Evolutionary conservation across 2,888 invertebrate species (phyloP).

Genomic region (Pecten maximus): DNA sequence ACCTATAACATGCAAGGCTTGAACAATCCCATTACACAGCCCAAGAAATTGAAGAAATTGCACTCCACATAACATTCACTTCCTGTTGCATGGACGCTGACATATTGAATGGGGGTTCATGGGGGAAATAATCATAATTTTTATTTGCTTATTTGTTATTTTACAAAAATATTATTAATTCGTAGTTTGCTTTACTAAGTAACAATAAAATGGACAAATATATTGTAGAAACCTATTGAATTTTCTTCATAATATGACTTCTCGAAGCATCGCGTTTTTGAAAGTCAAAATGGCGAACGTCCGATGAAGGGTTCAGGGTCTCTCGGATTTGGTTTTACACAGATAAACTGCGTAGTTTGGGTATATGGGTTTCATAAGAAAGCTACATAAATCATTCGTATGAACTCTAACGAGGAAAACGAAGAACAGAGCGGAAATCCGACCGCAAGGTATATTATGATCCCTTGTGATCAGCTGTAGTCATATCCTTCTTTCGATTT

Average conservation of each 20-base stretch:
- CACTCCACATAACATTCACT: not conserved
- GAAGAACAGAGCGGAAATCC: conserved; percentile 76
- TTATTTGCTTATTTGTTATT: not conserved
- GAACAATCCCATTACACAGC: not conserved
- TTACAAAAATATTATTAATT: not conserved
- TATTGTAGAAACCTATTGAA: not conserved
- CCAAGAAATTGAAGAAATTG: not conserved
- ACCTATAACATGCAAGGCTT: not conserved
- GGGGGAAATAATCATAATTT: conserved; percentile 41
- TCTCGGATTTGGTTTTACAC: not conserved
- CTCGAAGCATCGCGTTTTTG: not conserved
- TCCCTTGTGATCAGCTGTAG: not conserved
- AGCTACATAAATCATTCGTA: conserved; percentile 67
- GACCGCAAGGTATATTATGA: conserved; percentile 76
- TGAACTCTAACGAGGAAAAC: conserved; percentile 78
- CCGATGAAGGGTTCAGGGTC: conserved; percentile 24
- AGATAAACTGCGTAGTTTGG: conserved; percentile 26
- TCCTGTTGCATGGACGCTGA: conserved; percentile 56
- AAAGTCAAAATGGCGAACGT: conserved; percentile 26
- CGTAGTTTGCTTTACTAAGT: not conserved
- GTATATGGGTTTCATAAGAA: conserved; percentile 38
- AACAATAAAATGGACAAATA: not conserved
- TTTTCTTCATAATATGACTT: not conserved
- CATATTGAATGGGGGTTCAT: conserved; percentile 55
- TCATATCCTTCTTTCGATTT: not conserved